A percentile compares a stretch with the other conserved stretches of the same genome.
phyloP scores from a whole-genome alignment of 2,888 invertebrate genomes.

The Pandemis cinnamomeana region DNA sequence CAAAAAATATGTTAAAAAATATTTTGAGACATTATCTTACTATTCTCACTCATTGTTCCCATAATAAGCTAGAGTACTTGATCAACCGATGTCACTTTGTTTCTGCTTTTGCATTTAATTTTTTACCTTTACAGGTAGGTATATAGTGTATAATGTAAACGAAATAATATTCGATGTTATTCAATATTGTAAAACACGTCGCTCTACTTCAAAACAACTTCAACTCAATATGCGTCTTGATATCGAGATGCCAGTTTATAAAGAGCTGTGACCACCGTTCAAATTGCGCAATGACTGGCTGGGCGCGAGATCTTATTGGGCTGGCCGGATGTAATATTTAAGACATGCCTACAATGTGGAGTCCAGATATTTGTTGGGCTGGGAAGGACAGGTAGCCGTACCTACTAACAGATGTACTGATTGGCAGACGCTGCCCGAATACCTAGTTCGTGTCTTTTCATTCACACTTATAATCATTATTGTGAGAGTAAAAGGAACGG shows the following conservation, averaged over 20 bases:
- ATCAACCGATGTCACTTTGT: no score
- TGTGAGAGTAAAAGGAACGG: no score
- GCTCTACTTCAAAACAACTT: slow-evolving; percentile 18
- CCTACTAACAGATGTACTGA: no score
- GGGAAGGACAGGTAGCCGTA: neutral
- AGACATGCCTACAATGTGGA: slow-evolving; percentile 1
- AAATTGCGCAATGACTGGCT: neutral
- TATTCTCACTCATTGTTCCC: no score
- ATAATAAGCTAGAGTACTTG: no score
- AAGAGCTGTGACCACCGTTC: neutral
- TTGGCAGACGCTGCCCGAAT: no score
- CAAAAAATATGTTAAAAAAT: no score
- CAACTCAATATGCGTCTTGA: slow-evolving; percentile 17
- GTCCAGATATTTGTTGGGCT: slow-evolving; percentile 1
- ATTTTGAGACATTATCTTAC: no score
- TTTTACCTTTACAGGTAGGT: no score
- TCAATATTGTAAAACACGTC: slow-evolving; percentile 9
- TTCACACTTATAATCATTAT: no score
- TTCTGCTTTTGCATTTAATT: no score
- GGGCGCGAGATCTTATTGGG: neutral
- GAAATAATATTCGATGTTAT: neutral
- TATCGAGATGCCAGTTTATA: neutral
- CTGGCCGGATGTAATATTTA: slow-evolving; percentile 19
- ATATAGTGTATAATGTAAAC: neutral
- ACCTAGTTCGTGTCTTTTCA: no score